A percentile compares a stretch with the other conserved stretches of the same genome.
These are phyloP conservation scores for Cephonodes hylas DNA, from an alignment of 2,888 invertebrate species.

Conservation along the genomic window DNA sequence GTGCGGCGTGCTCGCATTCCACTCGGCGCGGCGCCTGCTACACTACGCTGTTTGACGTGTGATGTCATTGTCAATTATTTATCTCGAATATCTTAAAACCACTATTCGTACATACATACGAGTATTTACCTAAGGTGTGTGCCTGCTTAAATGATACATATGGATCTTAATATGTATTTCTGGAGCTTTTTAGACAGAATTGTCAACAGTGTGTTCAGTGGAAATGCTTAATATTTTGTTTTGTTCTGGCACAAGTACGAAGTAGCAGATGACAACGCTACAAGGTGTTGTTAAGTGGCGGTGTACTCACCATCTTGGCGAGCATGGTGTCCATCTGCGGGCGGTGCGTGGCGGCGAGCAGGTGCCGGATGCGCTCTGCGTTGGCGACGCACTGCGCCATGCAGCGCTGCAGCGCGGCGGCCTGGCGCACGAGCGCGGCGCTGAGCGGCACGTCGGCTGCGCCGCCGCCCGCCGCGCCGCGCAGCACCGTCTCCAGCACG, in stretches of 20 bases:
- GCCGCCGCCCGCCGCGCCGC: conserved; percentile 55
- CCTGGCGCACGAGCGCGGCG: conserved; percentile 69
- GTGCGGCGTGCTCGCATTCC: neutral
- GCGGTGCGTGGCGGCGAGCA: conserved; percentile 67
- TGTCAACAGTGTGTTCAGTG: too few species aligned
- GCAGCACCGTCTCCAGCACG: conserved; percentile 70
- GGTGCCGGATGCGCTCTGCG: conserved; percentile 66
- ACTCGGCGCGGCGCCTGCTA: neutral
- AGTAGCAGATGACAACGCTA: too few species aligned
- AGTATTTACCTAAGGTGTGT: too few species aligned
- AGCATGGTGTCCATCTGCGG: conserved; percentile 77
- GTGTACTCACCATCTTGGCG: conserved; percentile 70
- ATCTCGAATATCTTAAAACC: neutral
- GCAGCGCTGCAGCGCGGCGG: conserved; percentile 72
- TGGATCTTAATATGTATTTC: too few species aligned
- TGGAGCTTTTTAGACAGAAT: too few species aligned
- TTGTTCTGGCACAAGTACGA: too few species aligned
- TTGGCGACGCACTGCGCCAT: conserved; percentile 77
- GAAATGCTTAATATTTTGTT: too few species aligned
- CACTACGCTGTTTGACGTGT: neutral
- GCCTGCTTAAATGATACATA: too few species aligned
- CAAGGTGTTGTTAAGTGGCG: neutral
- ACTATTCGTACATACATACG: too few species aligned
- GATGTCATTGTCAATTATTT: neutral
- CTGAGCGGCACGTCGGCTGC: conserved; percentile 57